Evolutionary conservation across 2,797 vertebrate species (phyloP), one percentile per base, ranked within the genome.

Genomic region (Melanotaenia maccullochi): DNA sequence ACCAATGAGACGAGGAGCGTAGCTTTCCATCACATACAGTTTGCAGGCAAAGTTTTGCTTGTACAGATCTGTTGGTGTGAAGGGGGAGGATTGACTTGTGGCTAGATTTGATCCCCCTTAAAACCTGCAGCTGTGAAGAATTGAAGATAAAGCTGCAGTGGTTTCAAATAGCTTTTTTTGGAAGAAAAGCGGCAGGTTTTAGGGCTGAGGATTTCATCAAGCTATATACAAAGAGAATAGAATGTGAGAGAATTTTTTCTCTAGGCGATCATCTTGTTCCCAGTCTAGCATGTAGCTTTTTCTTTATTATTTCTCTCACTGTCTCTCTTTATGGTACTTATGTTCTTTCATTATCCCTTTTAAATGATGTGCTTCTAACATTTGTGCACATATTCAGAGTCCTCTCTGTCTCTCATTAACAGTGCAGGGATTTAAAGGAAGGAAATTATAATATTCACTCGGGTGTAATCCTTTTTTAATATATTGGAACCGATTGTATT

Each of bases 51-150:
- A 55, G 3, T 4, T 30, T 2, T 42, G 68, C 35, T 78, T 65
- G n/a, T 28, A 58, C 71, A 55, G 60, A 75, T 66, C 56, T 57
- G 16, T 60, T 24, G 28, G 61, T 61, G 47, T 55, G 60, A 67
- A 49, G 33, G 51, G 68, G 44, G 28, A 71, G 65, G 72, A 65
- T 73, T 68, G 81, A 63, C 60, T 63, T 36, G 57, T 9, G 18
- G 57, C 36, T 60, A 14, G 24, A 70, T 79, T 66, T 71, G 73
- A 80, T 75, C 71, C 49, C 47, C 62, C 56, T 76, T 57, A 81
- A 90, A 89, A 82, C 81, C 60, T 73, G 75, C 55, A 68, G 82
- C 76, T 51, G 49, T 84, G 79, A 76, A 84, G 75, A 88, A 88
- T 82, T 20, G 5, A 51, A 85, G 77, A 88, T 85, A 76, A 90